These are phyloP conservation scores for Hedya salicella DNA, from an alignment of 2,888 invertebrate genomes.

Conservation along the genomic window DNA sequence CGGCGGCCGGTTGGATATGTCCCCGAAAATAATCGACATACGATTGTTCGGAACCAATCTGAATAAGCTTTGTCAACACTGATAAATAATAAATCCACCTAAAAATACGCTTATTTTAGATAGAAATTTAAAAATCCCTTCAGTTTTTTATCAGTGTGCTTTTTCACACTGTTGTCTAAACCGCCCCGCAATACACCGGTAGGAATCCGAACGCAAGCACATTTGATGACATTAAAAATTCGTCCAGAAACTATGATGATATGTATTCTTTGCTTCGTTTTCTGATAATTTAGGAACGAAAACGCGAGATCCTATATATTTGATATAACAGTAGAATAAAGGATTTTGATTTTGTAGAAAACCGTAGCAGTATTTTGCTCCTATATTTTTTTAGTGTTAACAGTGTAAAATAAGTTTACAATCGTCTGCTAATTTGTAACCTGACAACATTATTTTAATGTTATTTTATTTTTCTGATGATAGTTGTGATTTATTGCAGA, in stretches of 20 bases:
- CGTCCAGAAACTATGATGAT: slow-evolving; percentile 17
- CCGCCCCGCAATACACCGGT: background rate
- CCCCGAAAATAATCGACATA: background rate
- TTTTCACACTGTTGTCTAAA: too few species aligned
- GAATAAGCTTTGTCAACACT: too few species aligned
- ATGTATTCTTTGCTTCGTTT: too few species aligned
- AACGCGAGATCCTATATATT: too few species aligned
- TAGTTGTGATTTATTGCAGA: slow-evolving; percentile 42
- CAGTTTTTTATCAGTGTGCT: background rate
- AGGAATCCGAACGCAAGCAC: background rate
- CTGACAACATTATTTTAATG: slow-evolving; percentile 28
- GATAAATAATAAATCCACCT: too few species aligned
- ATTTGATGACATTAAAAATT: background rate
- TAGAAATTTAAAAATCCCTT: too few species aligned
- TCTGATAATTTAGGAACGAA: too few species aligned
- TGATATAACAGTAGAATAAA: too few species aligned
- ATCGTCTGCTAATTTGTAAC: slow-evolving; percentile 4
- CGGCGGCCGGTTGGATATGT: background rate
- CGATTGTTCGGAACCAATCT: too few species aligned
- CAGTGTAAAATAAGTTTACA: slow-evolving; percentile 13
- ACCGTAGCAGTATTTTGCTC: too few species aligned
- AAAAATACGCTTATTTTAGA: too few species aligned
- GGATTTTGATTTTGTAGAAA: too few species aligned
- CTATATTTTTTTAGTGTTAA: background rate
- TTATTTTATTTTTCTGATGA: slow-evolving; percentile 43